Conservation (phyloP, 2,113 vertebrate genomes). For the Ornithorhynchus anatinus region DNA sequence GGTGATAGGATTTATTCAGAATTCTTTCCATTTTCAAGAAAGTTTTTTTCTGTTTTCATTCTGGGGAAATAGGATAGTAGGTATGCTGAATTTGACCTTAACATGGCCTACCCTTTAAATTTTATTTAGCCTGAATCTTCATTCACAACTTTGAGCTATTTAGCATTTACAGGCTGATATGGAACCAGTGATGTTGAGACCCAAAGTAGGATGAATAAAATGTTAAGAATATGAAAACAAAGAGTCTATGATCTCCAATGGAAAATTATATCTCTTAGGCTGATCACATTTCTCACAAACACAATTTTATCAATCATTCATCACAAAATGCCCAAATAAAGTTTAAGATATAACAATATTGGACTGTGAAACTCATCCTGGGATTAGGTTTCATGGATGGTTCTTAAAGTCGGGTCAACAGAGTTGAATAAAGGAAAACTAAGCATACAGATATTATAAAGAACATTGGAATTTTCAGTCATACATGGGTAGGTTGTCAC, state of each 20-base stretch:
- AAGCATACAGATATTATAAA: no score
- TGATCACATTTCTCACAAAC: background rate
- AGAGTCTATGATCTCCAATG: conserved; percentile 17
- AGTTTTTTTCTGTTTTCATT: background rate
- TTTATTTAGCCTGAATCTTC: background rate
- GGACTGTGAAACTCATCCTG: background rate
- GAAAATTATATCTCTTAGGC: background rate
- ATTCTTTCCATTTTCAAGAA: no score
- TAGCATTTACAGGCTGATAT: background rate
- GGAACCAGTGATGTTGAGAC: conserved; percentile 17
- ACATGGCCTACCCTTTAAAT: background rate
- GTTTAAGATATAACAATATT: background rate
- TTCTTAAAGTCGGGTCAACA: background rate
- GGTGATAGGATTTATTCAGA: no score
- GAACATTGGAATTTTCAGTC: no score
- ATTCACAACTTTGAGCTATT: background rate
- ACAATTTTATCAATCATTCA: background rate
- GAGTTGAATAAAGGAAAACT: background rate
- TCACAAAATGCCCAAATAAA: background rate
- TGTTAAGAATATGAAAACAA: conserved; percentile 46
- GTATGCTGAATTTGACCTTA: background rate
- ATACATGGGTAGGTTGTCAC: no score
- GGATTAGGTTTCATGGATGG: background rate
- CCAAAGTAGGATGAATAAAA: conserved; percentile 30
- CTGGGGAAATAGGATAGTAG: background rate